Conservation (phyloP, 2,113 vertebrate genomes). For the Cochlearius cochlearius region DNA sequence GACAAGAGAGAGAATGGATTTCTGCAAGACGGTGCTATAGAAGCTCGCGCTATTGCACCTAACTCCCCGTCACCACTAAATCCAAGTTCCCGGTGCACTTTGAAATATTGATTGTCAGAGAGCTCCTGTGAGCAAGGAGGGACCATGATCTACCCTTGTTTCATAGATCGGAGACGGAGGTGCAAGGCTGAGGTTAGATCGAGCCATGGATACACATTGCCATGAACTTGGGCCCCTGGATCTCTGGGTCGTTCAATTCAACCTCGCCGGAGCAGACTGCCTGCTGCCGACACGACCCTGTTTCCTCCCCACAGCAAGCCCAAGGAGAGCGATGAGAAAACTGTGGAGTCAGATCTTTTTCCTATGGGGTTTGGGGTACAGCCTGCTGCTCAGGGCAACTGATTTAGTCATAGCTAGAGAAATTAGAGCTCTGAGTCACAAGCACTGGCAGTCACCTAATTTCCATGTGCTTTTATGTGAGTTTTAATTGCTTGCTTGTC, state of each 20-base stretch:
- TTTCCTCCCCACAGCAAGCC: neutral
- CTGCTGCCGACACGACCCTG: accelerated
- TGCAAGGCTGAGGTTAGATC: neutral
- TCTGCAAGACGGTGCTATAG: neutral
- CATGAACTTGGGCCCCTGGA: neutral
- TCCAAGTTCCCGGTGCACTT: neutral
- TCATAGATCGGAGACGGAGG: accelerated
- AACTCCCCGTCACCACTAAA: neutral
- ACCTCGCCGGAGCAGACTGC: neutral
- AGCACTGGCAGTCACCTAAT: neutral
- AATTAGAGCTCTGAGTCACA: neutral
- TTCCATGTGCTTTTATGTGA: neutral
- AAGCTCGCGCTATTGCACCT: neutral
- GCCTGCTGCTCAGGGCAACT: neutral
- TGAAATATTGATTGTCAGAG: neutral
- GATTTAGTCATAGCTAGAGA: neutral
- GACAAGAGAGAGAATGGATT: neutral
- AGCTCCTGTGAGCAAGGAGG: neutral
- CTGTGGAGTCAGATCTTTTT: neutral
- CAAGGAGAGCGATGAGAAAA: neutral
- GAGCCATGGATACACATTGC: neutral
- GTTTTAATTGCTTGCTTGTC: neutral
- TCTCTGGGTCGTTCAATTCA: neutral
- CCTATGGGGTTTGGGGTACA: neutral
- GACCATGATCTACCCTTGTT: neutral